Conservation (phyloP, 2,113 vertebrate genomes). For the Lipophrys pholis region DNA sequence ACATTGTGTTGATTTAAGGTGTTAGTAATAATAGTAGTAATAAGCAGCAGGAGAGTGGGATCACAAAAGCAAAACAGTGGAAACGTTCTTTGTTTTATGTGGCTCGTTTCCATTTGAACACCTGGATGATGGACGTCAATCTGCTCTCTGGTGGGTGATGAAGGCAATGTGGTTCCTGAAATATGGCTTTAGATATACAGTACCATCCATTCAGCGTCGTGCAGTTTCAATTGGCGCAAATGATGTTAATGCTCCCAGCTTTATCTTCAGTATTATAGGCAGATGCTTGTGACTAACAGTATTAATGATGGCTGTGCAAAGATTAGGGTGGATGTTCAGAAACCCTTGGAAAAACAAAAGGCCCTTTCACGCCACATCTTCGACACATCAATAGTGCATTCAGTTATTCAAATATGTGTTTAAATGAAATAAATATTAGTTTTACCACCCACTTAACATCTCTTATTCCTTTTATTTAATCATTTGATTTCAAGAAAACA, state of each 20-base stretch:
- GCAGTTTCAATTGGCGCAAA: background rate
- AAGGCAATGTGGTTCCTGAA: slow-evolving; percentile 1
- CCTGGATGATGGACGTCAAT: slow-evolving; percentile 57
- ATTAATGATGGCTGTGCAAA: no score
- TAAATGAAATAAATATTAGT: no score
- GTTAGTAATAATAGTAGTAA: slow-evolving; percentile 53
- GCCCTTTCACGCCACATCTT: no score
- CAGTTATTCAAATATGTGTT: no score
- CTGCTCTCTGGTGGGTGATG: slow-evolving; percentile 28
- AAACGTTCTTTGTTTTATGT: slow-evolving; percentile 59
- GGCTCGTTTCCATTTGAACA: slow-evolving; percentile 57
- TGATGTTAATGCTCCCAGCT: background rate
- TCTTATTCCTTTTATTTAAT: no score
- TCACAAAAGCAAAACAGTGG: slow-evolving; percentile 31
- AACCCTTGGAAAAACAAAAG: no score
- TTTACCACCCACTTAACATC: no score
- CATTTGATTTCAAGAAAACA: no score
- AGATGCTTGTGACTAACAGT: slow-evolving; percentile 9
- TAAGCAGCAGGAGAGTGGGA: slow-evolving; percentile 36
- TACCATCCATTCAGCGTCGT: background rate
- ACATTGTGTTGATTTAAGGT: slow-evolving; percentile 56
- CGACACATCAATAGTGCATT: no score
- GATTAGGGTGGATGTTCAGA: no score
- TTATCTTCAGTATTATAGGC: slow-evolving; percentile 18
- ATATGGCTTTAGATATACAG: background rate